Percentiles rank a stretch among this genome's conserved stretches.
phyloP scores from a whole-genome alignment of 53 echinoderm and acorn worm genomes.

The Astropecten irregularis region DNA sequence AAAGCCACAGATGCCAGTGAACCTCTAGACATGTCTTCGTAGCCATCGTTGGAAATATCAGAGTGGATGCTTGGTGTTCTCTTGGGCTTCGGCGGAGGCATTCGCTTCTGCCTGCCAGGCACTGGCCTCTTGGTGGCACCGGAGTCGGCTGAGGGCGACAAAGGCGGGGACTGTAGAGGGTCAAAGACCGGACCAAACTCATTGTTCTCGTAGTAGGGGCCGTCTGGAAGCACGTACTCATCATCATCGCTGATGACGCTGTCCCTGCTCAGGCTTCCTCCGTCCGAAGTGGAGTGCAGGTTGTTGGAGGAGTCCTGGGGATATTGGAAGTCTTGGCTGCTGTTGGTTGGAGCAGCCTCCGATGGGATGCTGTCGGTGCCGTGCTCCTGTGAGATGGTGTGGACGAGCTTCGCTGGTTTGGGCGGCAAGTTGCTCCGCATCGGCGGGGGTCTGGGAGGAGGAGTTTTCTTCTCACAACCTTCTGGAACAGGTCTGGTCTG shows the following conservation, averaged over 20 bases:
- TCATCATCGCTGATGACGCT: slow-evolving; percentile 54
- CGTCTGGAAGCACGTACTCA: slow-evolving; percentile 19
- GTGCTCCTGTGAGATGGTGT: slow-evolving; percentile 30
- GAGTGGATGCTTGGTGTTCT: slow-evolving; percentile 52
- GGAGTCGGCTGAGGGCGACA: neutral
- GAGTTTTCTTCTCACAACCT: neutral
- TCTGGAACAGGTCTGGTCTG: neutral
- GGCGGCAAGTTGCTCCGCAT: slow-evolving; percentile 38
- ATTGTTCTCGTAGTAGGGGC: slow-evolving; percentile 35
- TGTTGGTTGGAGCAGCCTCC: neutral
- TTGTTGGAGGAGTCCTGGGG: neutral
- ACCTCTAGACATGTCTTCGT: slow-evolving; percentile 69
- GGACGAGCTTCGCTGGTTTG: slow-evolving; percentile 25
- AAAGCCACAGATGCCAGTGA: slow-evolving; percentile 35
- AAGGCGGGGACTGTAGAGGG: neutral
- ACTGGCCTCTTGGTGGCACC: slow-evolving; percentile 19
- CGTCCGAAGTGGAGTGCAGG: slow-evolving; percentile 24
- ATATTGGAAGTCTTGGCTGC: neutral
- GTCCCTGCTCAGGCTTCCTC: neutral
- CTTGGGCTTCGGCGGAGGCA: slow-evolving; percentile 48
- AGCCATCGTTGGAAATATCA: slow-evolving; percentile 62
- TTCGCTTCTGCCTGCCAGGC: slow-evolving; percentile 49
- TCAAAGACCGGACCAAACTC: neutral
- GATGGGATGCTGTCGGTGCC: neutral
- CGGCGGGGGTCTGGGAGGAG: slow-evolving; percentile 47